These are phyloP conservation scores for Oryzias javanicus DNA, from an alignment of 2,113 vertebrate genomes.

Conservation along the genomic window DNA sequence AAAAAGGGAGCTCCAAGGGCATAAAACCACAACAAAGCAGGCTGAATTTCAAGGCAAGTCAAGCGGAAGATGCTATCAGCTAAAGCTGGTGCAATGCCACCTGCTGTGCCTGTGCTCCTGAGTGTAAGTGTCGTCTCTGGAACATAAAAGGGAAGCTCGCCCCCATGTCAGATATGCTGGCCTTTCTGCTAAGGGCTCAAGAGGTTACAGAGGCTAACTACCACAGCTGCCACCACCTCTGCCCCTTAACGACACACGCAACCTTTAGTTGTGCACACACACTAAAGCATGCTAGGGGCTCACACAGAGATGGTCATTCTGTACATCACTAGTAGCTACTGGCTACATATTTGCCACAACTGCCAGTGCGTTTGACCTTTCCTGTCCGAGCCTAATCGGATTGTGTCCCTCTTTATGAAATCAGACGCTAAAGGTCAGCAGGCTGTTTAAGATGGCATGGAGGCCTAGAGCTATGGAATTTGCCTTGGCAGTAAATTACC, in stretches of 20 bases:
- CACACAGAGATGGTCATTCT: slow-evolving; percentile 30
- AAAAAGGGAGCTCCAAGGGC: slow-evolving; percentile 6
- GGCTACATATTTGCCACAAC: slow-evolving; percentile 80
- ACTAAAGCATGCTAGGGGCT: slow-evolving; percentile 15
- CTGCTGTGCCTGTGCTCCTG: slow-evolving; percentile 8
- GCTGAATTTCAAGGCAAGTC: slow-evolving; percentile 28
- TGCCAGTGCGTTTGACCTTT: slow-evolving; percentile 94
- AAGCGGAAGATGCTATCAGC: slow-evolving; percentile 52
- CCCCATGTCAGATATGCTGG: slow-evolving; percentile 73
- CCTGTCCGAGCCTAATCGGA: slow-evolving; percentile 92
- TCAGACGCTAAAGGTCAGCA: slow-evolving; percentile 93
- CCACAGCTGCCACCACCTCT: slow-evolving; percentile 38
- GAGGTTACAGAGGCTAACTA: slow-evolving; percentile 78
- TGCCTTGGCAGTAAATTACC: slow-evolving; percentile 95
- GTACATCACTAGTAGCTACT: slow-evolving; percentile 75
- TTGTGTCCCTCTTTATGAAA: slow-evolving; percentile 96
- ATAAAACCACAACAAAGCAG: slow-evolving; percentile 16
- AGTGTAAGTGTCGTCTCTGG: slow-evolving; percentile 38
- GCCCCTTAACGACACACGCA: slow-evolving; percentile 17
- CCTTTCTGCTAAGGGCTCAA: slow-evolving; percentile 75
- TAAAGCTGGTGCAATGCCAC: slow-evolving; percentile 37
- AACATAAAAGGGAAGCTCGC: slow-evolving; percentile 66
- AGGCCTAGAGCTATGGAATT: slow-evolving; percentile 93
- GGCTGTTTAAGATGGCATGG: slow-evolving; percentile 88
- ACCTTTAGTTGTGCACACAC: slow-evolving; percentile 25